Conservation (phyloP, 1,140 invertebrate genomes). For the Procambarus clarkii region DNA sequence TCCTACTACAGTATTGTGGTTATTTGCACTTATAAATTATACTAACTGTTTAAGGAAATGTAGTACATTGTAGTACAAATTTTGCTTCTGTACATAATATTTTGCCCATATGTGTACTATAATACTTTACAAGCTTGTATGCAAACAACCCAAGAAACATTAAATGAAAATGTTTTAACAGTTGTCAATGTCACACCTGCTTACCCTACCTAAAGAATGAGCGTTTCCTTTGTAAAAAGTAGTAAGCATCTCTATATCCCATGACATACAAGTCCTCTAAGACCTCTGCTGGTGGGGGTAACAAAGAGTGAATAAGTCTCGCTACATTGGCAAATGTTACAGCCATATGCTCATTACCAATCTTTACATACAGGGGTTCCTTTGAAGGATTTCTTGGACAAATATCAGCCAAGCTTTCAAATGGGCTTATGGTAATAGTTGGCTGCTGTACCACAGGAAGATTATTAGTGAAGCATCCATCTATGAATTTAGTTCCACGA, state of each 20-base stretch:
- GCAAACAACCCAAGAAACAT: neutral
- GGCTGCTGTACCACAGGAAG: constrained; percentile 88
- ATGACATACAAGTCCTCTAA: constrained; percentile 49
- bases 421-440: constrained; percentile 96
- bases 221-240: constrained; percentile 44
- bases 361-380: constrained; percentile 20
- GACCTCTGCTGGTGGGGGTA: constrained; percentile 31
- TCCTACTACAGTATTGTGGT: no score
- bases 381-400: constrained; percentile 87
- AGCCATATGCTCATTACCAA: constrained; percentile 40
- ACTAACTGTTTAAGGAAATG: no score
- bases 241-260: constrained; percentile 60
- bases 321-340: constrained; percentile 37
- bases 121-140: neutral
- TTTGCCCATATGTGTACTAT: no score
- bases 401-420: constrained; percentile 98
- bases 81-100: no score
- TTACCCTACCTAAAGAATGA: neutral
- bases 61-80: no score
- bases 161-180: neutral
- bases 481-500: constrained; percentile 93
- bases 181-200: neutral
- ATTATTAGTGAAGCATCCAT: constrained; percentile 98
- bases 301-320: constrained; percentile 35
- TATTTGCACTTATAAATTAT: no score